phyloP scores from a whole-genome alignment of 2,797 vertebrate species.

The Tinamus major region DNA sequence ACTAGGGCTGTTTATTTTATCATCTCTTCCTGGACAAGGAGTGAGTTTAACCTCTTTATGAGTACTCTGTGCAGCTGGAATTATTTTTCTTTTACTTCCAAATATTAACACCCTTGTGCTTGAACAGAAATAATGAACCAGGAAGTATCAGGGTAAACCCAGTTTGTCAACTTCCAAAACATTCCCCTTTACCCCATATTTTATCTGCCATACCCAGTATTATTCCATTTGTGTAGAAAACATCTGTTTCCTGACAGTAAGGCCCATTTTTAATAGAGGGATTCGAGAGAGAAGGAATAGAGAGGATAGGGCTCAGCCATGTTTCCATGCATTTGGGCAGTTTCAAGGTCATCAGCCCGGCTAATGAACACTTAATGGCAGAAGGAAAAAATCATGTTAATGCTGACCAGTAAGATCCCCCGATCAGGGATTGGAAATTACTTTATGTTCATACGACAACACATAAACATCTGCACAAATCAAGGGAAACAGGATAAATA shows the following conservation, averaged over 20 bases:
- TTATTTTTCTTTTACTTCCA: not conserved
- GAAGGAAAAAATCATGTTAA: not conserved
- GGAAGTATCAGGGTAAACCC: not conserved
- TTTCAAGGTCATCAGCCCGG: not conserved
- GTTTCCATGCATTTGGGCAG: not conserved
- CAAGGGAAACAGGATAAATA: not conserved
- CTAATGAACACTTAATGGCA: not conserved
- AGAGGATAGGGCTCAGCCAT: not conserved
- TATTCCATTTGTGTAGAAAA: not conserved
- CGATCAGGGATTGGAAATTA: not conserved
- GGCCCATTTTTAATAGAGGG: not conserved
- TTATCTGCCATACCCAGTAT: not conserved
- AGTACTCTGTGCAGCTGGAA: not conserved
- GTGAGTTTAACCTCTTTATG: not conserved
- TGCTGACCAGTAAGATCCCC: not conserved
- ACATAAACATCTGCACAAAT: not conserved
- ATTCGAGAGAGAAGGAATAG: not conserved
- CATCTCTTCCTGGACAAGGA: not conserved
- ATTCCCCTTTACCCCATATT: not conserved
- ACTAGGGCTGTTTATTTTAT: not conserved
- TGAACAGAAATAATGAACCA: not conserved
- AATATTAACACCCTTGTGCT: not conserved
- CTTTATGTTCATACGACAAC: not conserved
- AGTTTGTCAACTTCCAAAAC: not conserved
- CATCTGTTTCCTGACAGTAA: not conserved